Conservation (phyloP, 2,797 vertebrate genomes). For the Pogonophryne albipinna region DNA sequence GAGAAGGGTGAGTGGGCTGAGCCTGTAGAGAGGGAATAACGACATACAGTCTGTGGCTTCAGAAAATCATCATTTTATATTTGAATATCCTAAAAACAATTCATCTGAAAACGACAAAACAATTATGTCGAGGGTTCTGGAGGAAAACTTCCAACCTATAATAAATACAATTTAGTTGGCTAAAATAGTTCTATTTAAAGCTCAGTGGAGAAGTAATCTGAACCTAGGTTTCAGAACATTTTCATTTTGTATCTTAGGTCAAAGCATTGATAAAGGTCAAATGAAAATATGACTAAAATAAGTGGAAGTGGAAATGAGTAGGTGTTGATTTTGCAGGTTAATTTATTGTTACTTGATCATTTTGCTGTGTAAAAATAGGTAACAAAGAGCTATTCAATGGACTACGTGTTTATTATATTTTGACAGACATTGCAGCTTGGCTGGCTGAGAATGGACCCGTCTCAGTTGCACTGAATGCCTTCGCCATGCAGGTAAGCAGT, state of each 20-base stretch:
- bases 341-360: neutral
- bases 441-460: constrained; percentile 90
- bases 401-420: neutral
- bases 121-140: too few species aligned
- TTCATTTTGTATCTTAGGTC: too few species aligned
- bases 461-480: constrained; percentile 93
- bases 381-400: neutral
- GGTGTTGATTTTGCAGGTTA: neutral
- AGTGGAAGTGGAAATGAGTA: neutral
- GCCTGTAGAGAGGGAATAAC: neutral
- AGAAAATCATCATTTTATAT: too few species aligned
- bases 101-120: too few species aligned
- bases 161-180: too few species aligned
- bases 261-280: too few species aligned
- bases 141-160: too few species aligned
- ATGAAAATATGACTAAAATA: too few species aligned
- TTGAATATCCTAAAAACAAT: too few species aligned
- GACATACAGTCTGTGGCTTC: neutral
- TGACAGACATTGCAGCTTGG: constrained; percentile 90
- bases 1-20: constrained; percentile 83
- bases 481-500: constrained; percentile 92
- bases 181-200: too few species aligned
- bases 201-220: too few species aligned
- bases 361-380: neutral
- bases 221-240: too few species aligned